Conservation (phyloP, 2,888 invertebrate genomes). For the Pristionchus arcanus region DNA sequence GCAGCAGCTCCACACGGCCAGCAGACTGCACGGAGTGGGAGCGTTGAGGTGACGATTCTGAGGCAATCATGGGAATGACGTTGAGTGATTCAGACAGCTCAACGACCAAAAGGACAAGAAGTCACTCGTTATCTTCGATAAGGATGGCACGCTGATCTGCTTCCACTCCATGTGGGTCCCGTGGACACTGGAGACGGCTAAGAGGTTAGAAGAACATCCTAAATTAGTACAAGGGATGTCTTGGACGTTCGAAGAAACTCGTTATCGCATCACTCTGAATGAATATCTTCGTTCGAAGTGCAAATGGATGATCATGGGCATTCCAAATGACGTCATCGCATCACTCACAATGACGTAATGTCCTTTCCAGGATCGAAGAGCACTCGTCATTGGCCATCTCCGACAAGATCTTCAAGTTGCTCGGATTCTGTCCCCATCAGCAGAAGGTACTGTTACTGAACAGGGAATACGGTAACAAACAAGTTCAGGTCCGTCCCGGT, state of each 20-base stretch:
- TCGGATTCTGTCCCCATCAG: conserved; percentile 79
- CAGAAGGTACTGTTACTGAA: conserved; percentile 55
- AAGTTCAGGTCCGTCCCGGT: conserved; percentile 78
- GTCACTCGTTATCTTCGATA: conserved; percentile 81
- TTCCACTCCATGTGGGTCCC: conserved; percentile 82
- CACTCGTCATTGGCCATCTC: conserved; percentile 77
- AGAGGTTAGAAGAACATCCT: conserved; percentile 77
- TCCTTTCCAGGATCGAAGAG: conserved; percentile 76
- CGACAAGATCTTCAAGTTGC: conserved; percentile 77
- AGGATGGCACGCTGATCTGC: conserved; percentile 82
- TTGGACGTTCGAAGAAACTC: too few relatives aligned
- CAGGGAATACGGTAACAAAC: not conserved
- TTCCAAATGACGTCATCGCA: not conserved
- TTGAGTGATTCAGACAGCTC: conserved; percentile 27
- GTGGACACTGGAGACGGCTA: conserved; percentile 79
- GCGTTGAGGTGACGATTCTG: conserved; percentile 18
- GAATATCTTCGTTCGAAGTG: too few relatives aligned
- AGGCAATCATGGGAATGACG: not conserved
- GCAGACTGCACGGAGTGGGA: not conserved
- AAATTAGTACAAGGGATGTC: too few relatives aligned
- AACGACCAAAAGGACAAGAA: conserved; percentile 46
- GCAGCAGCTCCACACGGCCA: not conserved
- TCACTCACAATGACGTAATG: not conserved
- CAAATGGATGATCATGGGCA: too few relatives aligned
- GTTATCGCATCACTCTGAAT: too few relatives aligned